Evolutionary conservation across 1,140 invertebrate genomes (phyloP).

Genomic region (Lasioglossum albipes): DNA sequence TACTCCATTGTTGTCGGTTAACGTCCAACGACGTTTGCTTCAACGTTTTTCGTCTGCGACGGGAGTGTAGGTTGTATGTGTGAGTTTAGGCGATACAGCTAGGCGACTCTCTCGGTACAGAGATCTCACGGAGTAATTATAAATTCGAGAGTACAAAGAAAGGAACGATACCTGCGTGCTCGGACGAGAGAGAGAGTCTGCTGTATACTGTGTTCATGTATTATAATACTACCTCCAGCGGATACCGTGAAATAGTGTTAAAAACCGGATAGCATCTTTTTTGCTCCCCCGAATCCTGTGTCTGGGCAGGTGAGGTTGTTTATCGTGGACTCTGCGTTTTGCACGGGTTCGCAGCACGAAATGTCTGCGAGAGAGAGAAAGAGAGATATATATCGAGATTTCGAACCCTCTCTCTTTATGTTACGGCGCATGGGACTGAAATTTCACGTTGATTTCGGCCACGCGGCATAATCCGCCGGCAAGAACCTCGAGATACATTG

Average conservation of each 20-base stretch:
- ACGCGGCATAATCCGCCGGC: background rate
- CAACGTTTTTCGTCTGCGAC: too few species aligned
- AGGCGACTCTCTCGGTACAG: background rate
- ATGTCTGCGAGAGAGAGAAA: background rate
- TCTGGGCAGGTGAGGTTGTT: background rate
- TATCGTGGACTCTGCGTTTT: background rate
- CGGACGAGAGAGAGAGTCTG: conserved; percentile 1
- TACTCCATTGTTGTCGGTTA: too few species aligned
- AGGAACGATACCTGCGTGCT: background rate
- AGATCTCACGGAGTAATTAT: conserved; percentile 50
- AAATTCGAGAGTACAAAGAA: conserved; percentile 56
- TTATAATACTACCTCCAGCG: conserved; percentile 18
- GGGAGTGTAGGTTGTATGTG: too few species aligned
- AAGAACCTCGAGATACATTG: conserved; percentile 21
- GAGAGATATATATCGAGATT: background rate
- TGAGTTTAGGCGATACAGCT: too few species aligned
- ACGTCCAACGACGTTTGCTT: too few species aligned
- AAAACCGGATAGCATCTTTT: too few species aligned
- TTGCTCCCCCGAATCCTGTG: too few species aligned
- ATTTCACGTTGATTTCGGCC: conserved; percentile 22
- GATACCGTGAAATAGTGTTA: background rate
- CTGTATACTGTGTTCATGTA: conserved; percentile 9
- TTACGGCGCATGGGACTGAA: conserved; percentile 39
- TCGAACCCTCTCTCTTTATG: background rate
- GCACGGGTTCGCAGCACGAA: background rate